Evolutionary conservation across 2,888 invertebrate species (phyloP), one percentile per base, ranked within the genome.

Genomic region (Leucania comma): DNA sequence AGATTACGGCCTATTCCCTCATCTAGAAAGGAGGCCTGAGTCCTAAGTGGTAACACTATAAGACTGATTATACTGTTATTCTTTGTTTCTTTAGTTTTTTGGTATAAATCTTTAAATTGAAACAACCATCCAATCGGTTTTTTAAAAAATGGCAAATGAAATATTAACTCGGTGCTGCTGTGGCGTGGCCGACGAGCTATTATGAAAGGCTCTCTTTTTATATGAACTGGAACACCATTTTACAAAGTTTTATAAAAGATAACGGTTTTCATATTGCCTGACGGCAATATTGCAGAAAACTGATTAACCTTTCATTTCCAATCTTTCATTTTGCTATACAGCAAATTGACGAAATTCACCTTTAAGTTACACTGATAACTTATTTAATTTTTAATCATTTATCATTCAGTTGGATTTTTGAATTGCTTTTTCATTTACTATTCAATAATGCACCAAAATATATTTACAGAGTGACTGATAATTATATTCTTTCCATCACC

Each of bases 261-360:
- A 73, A 51, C 22, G 2, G 10, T 42, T 56, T 54, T 68, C 26
- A 46, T 68, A 50, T 22, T 26, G 26, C n/a, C 22, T 60, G 54
- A 50, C 2, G 32, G 60, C 35, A 68, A 68, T 56, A 68, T 54
- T 56, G 50, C 32, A 46, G 35, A 75, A 35, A 50, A 22, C 56
- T 60, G 48, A 68, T 60, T 51, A 60, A 56, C 12, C 60, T 22
- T 50, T 46, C 0, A 75, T 68, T 68, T 29, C 10, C 60, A 75
- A 60, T 75, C 17, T 66, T 2, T 8, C 14, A 42, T 68, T 59
- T 54, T 3, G 24, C 4, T 29, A 42, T 22, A 50, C 17, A 57
- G 57, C 56, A 64, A 29, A 72, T 26, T 56, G 24, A 3, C 17
- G n/a, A 42, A 26, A 58, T 24, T n/a, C 9, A n/a, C 6, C 3